These are phyloP conservation scores for Pollimyrus isidori DNA, from an alignment of 2,113 vertebrate species.

Conservation along the genomic window DNA sequence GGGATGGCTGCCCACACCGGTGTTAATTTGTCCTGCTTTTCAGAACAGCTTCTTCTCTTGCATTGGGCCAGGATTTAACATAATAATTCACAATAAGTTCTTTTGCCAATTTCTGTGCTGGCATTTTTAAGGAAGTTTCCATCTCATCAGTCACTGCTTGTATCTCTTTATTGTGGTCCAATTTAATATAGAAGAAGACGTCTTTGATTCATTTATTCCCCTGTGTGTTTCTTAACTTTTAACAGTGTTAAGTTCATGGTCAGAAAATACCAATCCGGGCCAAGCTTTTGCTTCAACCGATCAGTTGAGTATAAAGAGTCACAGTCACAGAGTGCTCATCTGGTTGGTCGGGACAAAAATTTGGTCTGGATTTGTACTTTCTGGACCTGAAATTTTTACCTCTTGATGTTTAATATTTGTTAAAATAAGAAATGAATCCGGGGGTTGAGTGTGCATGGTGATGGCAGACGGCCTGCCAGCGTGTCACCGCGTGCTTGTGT, in stretches of 20 bases:
- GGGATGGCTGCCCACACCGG: neutral
- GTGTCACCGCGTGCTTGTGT: constrained; percentile 18
- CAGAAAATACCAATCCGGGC: neutral
- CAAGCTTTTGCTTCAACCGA: neutral
- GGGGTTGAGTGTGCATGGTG: neutral
- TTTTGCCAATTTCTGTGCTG: neutral
- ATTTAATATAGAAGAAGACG: neutral
- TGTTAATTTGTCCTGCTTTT: neutral
- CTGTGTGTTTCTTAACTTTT: neutral
- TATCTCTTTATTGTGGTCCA: neutral
- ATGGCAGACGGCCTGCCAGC: neutral
- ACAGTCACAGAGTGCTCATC: neutral
- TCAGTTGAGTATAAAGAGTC: neutral
- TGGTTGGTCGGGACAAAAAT: neutral
- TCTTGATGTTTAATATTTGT: neutral
- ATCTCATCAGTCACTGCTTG: neutral
- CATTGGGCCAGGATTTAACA: neutral
- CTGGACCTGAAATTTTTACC: neutral
- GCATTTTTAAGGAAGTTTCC: neutral
- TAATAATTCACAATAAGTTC: neutral
- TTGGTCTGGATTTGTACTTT: neutral
- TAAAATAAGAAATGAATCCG: neutral
- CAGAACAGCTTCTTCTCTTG: neutral
- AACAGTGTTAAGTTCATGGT: neutral
- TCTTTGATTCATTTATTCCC: neutral